Percentiles rank a stretch among this genome's conserved stretches.
Conservation (phyloP, 2,797 vertebrate species). For the Pangasius larnaudii region DNA sequence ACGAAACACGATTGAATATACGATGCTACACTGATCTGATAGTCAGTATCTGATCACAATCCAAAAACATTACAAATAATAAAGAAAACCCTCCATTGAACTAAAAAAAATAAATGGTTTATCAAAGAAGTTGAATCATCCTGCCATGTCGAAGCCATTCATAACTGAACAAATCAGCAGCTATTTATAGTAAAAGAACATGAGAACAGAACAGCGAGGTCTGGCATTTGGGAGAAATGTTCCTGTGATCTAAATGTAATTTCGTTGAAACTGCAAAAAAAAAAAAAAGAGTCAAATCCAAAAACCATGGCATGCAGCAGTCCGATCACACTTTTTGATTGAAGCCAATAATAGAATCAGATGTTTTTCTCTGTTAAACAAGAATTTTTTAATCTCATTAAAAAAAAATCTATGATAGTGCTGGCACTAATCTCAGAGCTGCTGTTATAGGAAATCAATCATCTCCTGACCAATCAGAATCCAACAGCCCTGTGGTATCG, state of each 20-base stretch:
- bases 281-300: background rate
- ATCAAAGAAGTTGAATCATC: slow-evolving; percentile 27
- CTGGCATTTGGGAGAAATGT: slow-evolving; percentile 32
- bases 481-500: background rate
- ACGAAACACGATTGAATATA: background rate
- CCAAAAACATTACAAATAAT: background rate
- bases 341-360: background rate
- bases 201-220: slow-evolving; percentile 33
- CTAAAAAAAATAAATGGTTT: background rate
- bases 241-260: slow-evolving; percentile 37
- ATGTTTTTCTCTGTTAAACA: background rate
- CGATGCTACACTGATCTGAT: background rate
- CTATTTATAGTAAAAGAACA: slow-evolving; percentile 49
- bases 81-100: background rate
- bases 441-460: background rate
- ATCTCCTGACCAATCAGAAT: background rate
- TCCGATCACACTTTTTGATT: background rate
- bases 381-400: background rate
- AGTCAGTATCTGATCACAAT: background rate
- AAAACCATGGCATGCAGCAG: background rate
- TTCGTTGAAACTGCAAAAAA: slow-evolving; percentile 7
- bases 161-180: slow-evolving; percentile 29
- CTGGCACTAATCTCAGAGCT: background rate
- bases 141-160: slow-evolving; percentile 21
- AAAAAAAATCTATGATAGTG: background rate